A percentile compares a stretch with the other conserved stretches of the same genome.
Conservation (phyloP, 1,140 invertebrate species). For the Pectinophora gossypiella region DNA sequence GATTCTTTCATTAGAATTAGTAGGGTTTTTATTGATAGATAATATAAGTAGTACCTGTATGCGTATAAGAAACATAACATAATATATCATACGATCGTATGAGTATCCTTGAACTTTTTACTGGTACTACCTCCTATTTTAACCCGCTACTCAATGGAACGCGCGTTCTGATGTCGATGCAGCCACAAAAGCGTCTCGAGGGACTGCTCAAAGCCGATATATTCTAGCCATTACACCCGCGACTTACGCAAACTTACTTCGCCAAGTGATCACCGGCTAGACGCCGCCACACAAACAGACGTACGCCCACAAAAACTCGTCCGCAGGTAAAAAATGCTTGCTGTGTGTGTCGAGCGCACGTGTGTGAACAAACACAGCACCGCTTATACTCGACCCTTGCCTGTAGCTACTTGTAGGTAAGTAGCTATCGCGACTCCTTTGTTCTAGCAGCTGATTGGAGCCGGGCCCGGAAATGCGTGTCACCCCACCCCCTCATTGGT, state of each 20-base stretch:
- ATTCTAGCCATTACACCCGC: constrained; percentile 41
- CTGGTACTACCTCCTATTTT: neutral
- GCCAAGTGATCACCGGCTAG: constrained; percentile 47
- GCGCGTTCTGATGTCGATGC: constrained; percentile 10
- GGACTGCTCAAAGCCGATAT: constrained; percentile 32
- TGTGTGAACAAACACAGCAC: constrained; percentile 45
- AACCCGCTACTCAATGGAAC: neutral
- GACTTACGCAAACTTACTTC: constrained; percentile 38
- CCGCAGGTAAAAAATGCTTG: constrained; percentile 47
- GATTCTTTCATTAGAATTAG: too few relatives aligned
- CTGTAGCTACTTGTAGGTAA: constrained; percentile 70
- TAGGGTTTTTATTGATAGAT: too few relatives aligned
- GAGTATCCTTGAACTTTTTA: neutral
- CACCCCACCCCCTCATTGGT: constrained; percentile 74
- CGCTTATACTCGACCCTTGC: constrained; percentile 51
- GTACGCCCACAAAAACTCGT: constrained; percentile 47
- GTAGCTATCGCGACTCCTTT: constrained; percentile 72
- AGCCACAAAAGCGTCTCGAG: constrained; percentile 29
- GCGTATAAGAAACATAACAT: too few relatives aligned
- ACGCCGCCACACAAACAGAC: constrained; percentile 37
- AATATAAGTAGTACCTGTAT: too few relatives aligned
- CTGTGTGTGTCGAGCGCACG: constrained; percentile 43
- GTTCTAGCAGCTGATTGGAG: constrained; percentile 75
- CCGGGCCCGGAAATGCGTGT: constrained; percentile 72
- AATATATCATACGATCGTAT: too few relatives aligned